Evolutionary conservation across 2,888 invertebrate genomes (phyloP).

Genomic region (Diaprepes abbreviatus): DNA sequence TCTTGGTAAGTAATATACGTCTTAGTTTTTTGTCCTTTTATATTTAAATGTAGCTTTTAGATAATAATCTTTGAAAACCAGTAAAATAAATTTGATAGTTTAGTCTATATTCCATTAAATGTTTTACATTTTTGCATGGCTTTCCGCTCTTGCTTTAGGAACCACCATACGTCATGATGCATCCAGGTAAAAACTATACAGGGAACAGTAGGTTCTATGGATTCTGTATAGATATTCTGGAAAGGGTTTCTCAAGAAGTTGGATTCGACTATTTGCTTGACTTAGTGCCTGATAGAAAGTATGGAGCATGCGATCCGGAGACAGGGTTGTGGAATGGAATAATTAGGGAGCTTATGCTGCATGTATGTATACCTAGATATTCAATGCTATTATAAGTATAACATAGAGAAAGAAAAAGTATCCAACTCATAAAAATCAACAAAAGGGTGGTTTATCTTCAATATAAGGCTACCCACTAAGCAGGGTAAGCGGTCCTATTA

Average conservation of each 20-base stretch:
- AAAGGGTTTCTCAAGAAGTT: constrained; percentile 76
- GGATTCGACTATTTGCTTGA: constrained; percentile 81
- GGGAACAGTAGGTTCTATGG: constrained; percentile 84
- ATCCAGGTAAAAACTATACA: constrained; percentile 76
- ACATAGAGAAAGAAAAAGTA: no score
- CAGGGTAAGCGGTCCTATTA: no score
- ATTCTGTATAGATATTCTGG: constrained; percentile 83
- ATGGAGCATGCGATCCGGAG: constrained; percentile 74
- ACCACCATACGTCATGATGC: constrained; percentile 82
- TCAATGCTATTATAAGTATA: no score
- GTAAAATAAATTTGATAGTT: no score
- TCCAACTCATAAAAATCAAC: no score
- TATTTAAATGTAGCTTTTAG: no score
- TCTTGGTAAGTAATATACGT: constrained; percentile 72
- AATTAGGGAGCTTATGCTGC: constrained; percentile 79
- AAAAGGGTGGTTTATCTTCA: no score
- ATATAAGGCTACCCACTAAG: no score
- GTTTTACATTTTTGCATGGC: no score
- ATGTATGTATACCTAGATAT: constrained; percentile 74
- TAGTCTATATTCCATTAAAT: no score
- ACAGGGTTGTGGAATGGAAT: constrained; percentile 79
- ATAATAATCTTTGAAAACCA: no score
- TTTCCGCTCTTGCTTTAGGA: constrained; percentile 68
- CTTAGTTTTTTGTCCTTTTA: no score
- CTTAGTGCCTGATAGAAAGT: constrained; percentile 79